A percentile compares a stretch with the other conserved stretches of the same genome.
phyloP scores from a whole-genome alignment of 2,888 invertebrate species.

The Plutella xylostella region DNA sequence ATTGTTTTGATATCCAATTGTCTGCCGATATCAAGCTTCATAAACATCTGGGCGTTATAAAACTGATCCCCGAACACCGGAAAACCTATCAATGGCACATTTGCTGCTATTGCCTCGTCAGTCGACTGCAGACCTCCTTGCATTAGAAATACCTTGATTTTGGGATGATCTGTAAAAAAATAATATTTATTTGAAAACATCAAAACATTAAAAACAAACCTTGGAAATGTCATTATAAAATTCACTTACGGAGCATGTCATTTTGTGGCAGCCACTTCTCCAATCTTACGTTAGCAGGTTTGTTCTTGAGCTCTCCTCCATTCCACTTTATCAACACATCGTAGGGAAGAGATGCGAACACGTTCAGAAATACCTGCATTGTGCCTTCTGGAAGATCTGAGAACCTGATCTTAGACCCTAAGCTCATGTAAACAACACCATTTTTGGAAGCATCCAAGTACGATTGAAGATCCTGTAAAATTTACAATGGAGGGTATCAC shows the following conservation, averaged over 20 bases:
- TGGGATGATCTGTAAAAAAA: conserved; percentile 5
- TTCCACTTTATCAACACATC: conserved; percentile 6
- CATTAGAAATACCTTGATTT: conserved; percentile 8
- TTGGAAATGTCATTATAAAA: neutral
- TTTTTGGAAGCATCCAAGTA: conserved; percentile 2
- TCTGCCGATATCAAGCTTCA: conserved; percentile 4
- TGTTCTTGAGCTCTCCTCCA: neutral
- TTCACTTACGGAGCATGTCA: conserved; percentile 5
- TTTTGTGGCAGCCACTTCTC: conserved; percentile 7
- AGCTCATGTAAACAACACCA: conserved; percentile 2
- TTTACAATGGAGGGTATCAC: no score
- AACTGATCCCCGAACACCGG: conserved; percentile 10
- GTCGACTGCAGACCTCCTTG: conserved; percentile 8
- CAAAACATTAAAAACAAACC: no score
- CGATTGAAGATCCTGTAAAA: neutral
- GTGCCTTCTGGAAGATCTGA: conserved; percentile 1
- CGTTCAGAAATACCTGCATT: neutral
- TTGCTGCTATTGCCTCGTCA: conserved; percentile 9
- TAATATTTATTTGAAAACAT: neutral
- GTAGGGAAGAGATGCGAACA: conserved; percentile 7
- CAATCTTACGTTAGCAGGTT: conserved; percentile 1
- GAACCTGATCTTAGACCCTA: conserved; percentile 3
- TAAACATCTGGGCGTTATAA: conserved; percentile 7
- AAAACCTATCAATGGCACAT: conserved; percentile 2
- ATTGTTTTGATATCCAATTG: conserved; percentile 3